A percentile compares a stretch with the other conserved stretches of the same genome.
These are phyloP conservation scores for Meiosimyza decipiens DNA, from an alignment of 2,888 invertebrate species.

Conservation along the genomic window DNA sequence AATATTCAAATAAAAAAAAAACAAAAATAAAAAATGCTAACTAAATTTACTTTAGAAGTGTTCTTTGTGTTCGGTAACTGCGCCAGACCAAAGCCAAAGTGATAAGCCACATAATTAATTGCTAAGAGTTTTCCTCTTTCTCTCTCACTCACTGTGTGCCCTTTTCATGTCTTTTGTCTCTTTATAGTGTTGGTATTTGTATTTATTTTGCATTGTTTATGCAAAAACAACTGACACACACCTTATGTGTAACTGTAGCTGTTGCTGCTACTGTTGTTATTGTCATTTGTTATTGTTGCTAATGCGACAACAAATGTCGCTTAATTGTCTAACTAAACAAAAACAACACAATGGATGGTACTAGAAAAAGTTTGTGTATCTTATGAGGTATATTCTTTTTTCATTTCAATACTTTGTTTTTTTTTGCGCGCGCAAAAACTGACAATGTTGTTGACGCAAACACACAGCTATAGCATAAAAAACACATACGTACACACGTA, in stretches of 20 bases:
- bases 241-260: slow-evolving; percentile 28
- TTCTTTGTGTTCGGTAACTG: neutral
- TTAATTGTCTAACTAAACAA: slow-evolving; percentile 32
- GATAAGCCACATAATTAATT: slow-evolving; percentile 37
- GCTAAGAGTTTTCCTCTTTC: neutral
- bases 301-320: slow-evolving; percentile 45
- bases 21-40: neutral
- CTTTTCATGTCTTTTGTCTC: neutral
- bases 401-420: neutral
- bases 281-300: slow-evolving; percentile 37
- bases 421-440: slow-evolving; percentile 25
- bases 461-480: neutral
- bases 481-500: neutral
- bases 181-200: neutral
- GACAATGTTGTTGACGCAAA: slow-evolving; percentile 20
- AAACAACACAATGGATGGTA: neutral
- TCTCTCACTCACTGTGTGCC: neutral
- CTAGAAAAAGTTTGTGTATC: no score
- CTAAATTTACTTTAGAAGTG: neutral
- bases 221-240: slow-evolving; percentile 36
- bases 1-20: neutral
- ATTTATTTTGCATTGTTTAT: neutral
- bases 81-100: slow-evolving; percentile 28
- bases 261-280: slow-evolving; percentile 25
- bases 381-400: neutral